Evolutionary conservation across 92 coral and sea anemone genomes (phyloP).

Genomic region (Phenganax stokvisi): DNA sequence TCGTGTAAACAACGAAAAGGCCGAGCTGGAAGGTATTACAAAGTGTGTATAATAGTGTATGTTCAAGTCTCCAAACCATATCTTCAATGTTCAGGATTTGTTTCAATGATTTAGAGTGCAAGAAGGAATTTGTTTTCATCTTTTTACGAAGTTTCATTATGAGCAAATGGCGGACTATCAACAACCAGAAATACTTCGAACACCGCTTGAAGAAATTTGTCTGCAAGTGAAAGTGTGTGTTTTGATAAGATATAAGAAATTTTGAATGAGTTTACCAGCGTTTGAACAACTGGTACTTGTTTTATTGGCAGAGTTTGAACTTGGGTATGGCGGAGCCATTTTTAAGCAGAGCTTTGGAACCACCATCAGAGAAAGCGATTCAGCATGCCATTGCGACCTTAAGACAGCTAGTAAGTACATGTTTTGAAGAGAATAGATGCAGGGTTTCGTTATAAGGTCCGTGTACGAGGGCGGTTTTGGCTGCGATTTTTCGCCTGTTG

Average conservation of each 20-base stretch:
- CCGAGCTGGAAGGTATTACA: constrained; percentile 82
- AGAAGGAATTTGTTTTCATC: constrained; percentile 85
- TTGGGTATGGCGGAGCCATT: constrained; percentile 75
- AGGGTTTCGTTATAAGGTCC: not conserved
- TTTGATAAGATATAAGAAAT: not conserved
- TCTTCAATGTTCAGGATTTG: not conserved
- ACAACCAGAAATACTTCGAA: constrained; percentile 89
- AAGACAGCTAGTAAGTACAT: constrained; percentile 65
- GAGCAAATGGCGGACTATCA: constrained; percentile 76
- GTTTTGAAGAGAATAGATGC: not conserved
- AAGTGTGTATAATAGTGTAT: not conserved
- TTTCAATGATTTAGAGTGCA: constrained; percentile 57
- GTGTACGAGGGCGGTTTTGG: too few relatives aligned
- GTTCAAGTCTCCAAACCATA: too few relatives aligned
- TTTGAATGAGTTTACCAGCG: too few relatives aligned
- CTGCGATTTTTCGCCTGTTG: too few relatives aligned
- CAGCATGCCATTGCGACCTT: constrained; percentile 72
- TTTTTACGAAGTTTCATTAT: constrained; percentile 69
- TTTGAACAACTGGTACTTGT: not conserved
- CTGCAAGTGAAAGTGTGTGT: constrained; percentile 77
- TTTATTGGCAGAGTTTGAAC: constrained; percentile 57
- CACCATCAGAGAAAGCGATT: constrained; percentile 74
- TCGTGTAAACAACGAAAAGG: constrained; percentile 86
- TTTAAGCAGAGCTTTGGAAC: constrained; percentile 74
- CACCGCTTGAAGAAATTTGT: constrained; percentile 88